Evolutionary conservation across 2,113 vertebrate genomes (phyloP), one percentile per base, ranked within the genome.

Genomic region (Lipotes vexillifer): DNA sequence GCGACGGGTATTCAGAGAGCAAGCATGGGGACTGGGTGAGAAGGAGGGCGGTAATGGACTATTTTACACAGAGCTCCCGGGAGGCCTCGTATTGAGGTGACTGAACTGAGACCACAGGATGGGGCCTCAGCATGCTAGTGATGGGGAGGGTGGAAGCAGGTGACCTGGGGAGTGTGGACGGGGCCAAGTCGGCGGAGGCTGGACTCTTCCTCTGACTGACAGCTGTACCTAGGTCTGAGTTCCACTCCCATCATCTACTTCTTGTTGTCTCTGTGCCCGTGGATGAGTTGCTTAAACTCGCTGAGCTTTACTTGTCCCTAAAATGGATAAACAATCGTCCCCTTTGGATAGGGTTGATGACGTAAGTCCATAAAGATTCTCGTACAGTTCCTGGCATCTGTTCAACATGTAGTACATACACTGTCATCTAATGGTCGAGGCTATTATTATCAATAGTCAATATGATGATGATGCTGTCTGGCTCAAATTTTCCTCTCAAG

Each of bases 1-100:
- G 46, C 1, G 9, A 2, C 27, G 6, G 1, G 52, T 46, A 3
- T n/a, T 25, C 10, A 5, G 68, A 20, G 41, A 49, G 49, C 3
- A 31, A 21, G 36, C 5, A 0, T 0, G 1, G 8, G 23, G 3
- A 31, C 20, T 15, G 27, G n/a, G 6, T 4, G n/a, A 46, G 13
- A 38, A 13, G 2, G 21, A 61, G 17, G 8, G 8, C 46, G 6
- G 36, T 3, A 8, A 2, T 5, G 33, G 20, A 10, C 17, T 25
- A 0, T 4, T 81, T 44, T 36, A 36, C 25, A 8, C 20, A 31
- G 33, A 78, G 27, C 18, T 61, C 29, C 27, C 0, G 0, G 12
- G 41, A 65, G 46, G 21, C 69, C 38, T 84, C 31, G 5, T 11
- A 2, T 5, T 0, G 20, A 68, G 9, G 27, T 5, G 38, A 14